phyloP scores from a whole-genome alignment of 2,888 invertebrate genomes.

The Amblyjoppa proteus region DNA sequence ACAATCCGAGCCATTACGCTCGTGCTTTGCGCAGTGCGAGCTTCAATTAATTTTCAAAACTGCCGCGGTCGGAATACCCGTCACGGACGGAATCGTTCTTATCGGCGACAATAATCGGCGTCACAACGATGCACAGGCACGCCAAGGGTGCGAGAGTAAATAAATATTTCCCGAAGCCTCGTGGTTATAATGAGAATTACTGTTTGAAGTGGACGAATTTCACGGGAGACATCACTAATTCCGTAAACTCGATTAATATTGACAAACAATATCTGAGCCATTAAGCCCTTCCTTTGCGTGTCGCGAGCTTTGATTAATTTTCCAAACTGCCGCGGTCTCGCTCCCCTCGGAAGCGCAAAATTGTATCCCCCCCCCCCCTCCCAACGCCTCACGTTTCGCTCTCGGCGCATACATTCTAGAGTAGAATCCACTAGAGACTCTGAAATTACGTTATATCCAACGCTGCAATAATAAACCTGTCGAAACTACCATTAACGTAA shows the following conservation, averaged over 20 bases:
- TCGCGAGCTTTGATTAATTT: conserved; percentile 32
- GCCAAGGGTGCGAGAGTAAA: neutral
- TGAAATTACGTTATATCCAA: conserved; percentile 35
- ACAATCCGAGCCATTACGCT: conserved; percentile 52
- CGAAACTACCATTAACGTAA: conserved; percentile 52
- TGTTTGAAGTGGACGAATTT: neutral
- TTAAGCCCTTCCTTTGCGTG: conserved; percentile 13
- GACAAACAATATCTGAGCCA: conserved; percentile 56
- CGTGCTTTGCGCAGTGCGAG: neutral
- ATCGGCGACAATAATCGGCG: neutral
- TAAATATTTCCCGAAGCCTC: conserved; percentile 4
- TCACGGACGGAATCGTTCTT: neutral
- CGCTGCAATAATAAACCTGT: conserved; percentile 45
- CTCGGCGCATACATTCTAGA: conserved; percentile 22
- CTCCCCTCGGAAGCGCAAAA: neutral
- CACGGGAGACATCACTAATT: conserved; percentile 45
- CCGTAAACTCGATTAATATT: conserved; percentile 60
- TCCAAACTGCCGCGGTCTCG: conserved; percentile 6
- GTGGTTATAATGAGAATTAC: neutral
- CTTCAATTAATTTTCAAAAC: conserved; percentile 38
- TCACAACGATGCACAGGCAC: neutral
- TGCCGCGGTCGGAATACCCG: neutral
- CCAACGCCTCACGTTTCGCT: neutral
- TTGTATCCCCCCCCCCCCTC: neutral
- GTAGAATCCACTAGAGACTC: conserved; percentile 37